Percentiles rank a stretch among this genome's conserved stretches.
Conservation (phyloP, 2,888 invertebrate genomes). For the Lucinisca nassula region DNA sequence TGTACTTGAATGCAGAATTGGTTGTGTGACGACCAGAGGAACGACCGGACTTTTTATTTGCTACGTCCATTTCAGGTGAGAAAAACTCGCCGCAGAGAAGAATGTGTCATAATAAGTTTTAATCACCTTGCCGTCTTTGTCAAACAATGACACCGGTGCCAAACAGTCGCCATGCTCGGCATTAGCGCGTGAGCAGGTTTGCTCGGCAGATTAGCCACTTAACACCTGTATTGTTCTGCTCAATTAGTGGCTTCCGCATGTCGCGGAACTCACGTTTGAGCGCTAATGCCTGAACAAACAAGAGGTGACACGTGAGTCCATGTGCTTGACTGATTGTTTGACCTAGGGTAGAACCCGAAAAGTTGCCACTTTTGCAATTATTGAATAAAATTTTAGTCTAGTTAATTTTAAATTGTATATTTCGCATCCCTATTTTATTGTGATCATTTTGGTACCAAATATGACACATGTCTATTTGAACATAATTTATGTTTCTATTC, state of each 20-base stretch:
- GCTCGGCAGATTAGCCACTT: neutral
- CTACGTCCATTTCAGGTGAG: neutral
- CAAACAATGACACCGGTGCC: neutral
- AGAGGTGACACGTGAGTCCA: neutral
- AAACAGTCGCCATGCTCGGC: neutral
- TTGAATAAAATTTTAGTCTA: neutral
- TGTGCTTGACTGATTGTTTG: neutral
- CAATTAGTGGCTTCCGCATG: neutral
- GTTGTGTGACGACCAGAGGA: neutral
- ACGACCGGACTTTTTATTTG: neutral
- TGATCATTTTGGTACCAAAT: neutral
- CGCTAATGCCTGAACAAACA: neutral
- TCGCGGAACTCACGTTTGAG: neutral
- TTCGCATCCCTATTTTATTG: neutral
- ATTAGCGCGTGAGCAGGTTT: neutral
- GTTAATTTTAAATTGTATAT: neutral
- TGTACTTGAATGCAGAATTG: neutral
- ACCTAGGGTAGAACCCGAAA: neutral
- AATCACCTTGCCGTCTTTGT: neutral
- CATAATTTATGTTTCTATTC: too few species aligned
- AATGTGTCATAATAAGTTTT: neutral
- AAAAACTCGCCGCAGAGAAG: neutral
- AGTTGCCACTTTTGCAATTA: neutral
- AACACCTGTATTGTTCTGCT: neutral
- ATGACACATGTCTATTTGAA: too few species aligned